Evolutionary conservation across 2,888 invertebrate species (phyloP), one percentile per base, ranked within the genome.

Genomic region (Abrostola tripartita): DNA sequence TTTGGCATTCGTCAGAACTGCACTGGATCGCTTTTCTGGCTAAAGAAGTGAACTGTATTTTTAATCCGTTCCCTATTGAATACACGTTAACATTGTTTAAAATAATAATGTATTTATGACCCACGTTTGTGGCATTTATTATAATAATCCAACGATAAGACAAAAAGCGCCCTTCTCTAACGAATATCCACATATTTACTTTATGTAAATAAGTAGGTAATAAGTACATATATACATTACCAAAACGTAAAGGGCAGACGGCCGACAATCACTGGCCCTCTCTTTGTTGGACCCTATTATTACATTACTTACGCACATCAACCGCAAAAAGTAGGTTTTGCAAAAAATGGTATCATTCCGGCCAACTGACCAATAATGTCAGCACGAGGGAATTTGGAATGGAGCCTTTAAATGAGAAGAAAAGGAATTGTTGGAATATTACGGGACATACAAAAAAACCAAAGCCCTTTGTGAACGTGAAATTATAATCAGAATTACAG

Each of bases 251-350:
- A 47, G 24, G 44, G 24, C 44, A 24, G 44, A 47, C 44, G 44
- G 24, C 44, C 44, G 44, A 24, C 44, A 47, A 47, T 47, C 44
- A 24, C 24, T 24, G 24, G 44, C 14, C 44, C 24, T 47, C 24
- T 47, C 44, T 47, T 47, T 47, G 44, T 47, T 47, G 44, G 14
- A 24, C 44, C 44, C 44, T 47, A 47, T 47, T 47, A 47, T 47
- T 14, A 47, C 24, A 47, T 47, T 47, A 47, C 14, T 14, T 47
- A 47, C 44, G 44, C 44, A 47, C 44, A 47, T 47, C 44, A 47
- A 47, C 44, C 44, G 44, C 6, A 47, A 47, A 44, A 47, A 9
- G 44, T 24, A 47, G 44, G 44, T 24, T 47, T 47, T 47, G 44
- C 44, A 47, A 47, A 47, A 47, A 47, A 47, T 47, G 14, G 44